These are phyloP conservation scores for Crotalus viridis DNA, from an alignment of 2,113 vertebrate genomes.

Conservation along the genomic window DNA sequence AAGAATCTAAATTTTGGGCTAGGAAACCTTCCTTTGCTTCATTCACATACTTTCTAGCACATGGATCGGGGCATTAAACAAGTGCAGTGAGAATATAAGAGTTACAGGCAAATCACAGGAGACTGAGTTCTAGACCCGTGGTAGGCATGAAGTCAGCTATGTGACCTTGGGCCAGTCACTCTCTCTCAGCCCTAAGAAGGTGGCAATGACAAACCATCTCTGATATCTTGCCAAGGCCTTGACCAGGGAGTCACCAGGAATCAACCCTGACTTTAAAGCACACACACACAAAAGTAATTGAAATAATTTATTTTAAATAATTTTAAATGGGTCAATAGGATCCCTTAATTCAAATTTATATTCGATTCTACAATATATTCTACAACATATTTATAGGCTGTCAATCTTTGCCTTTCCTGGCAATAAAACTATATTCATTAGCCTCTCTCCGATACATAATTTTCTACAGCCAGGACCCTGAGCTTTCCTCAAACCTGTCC, in stretches of 20 bases:
- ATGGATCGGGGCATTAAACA: background rate
- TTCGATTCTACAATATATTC: no score
- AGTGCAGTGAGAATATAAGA: background rate
- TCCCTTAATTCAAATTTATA: background rate
- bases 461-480: background rate
- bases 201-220: background rate
- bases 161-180: background rate
- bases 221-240: background rate
- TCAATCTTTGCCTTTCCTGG: background rate
- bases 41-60: background rate
- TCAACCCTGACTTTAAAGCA: background rate
- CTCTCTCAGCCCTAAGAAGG: background rate
- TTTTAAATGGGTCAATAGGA: background rate
- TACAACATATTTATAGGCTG: background rate
- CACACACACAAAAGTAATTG: background rate
- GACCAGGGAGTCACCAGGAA: background rate
- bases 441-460: background rate
- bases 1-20: background rate
- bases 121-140: background rate
- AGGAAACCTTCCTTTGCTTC: background rate
- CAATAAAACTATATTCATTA: background rate
- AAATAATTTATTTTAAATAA: background rate
- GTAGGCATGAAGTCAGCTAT: background rate
- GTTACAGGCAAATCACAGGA: background rate
- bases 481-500: background rate